phyloP scores from a whole-genome alignment of 2,797 vertebrate genomes.

The Centroberyx gerrardi region DNA sequence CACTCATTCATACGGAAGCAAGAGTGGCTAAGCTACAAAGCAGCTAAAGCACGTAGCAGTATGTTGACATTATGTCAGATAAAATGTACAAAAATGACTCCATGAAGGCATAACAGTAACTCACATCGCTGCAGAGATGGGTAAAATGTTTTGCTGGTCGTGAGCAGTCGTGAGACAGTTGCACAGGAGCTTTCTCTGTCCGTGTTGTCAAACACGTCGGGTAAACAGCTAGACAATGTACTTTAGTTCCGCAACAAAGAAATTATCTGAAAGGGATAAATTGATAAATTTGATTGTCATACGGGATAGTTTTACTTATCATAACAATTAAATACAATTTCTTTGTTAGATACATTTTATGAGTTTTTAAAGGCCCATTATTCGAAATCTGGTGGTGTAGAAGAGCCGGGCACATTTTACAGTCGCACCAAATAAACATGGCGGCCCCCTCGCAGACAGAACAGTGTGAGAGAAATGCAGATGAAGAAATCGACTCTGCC shows the following conservation, averaged over 20 bases:
- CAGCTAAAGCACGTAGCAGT: too few relatives aligned
- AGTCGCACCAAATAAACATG: constrained; percentile 81
- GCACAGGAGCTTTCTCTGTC: constrained; percentile 25
- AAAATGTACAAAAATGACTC: neutral
- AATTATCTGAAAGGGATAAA: rapidly evolving
- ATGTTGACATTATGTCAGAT: neutral
- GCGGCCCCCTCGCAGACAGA: constrained; percentile 53
- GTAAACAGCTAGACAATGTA: rapidly evolving
- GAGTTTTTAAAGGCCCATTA: neutral
- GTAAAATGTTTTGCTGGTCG: neutral
- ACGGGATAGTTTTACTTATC: too few relatives aligned
- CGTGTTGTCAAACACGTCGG: constrained; percentile 30
- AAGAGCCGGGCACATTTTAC: constrained; percentile 47
- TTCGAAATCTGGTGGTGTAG: neutral
- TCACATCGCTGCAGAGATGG: constrained; percentile 15
- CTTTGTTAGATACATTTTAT: rapidly evolving
- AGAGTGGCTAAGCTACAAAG: neutral
- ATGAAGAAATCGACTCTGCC: constrained; percentile 36
- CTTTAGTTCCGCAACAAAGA: constrained; percentile 59
- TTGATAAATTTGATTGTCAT: rapidly evolving
- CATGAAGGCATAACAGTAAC: neutral
- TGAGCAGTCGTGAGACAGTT: neutral
- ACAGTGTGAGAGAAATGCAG: constrained; percentile 34
- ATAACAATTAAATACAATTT: neutral
- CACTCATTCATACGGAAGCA: neutral